Evolutionary conservation across 2,888 invertebrate genomes (phyloP), one percentile per base, ranked within the genome.

Genomic region (Watsonalla cultraria): DNA sequence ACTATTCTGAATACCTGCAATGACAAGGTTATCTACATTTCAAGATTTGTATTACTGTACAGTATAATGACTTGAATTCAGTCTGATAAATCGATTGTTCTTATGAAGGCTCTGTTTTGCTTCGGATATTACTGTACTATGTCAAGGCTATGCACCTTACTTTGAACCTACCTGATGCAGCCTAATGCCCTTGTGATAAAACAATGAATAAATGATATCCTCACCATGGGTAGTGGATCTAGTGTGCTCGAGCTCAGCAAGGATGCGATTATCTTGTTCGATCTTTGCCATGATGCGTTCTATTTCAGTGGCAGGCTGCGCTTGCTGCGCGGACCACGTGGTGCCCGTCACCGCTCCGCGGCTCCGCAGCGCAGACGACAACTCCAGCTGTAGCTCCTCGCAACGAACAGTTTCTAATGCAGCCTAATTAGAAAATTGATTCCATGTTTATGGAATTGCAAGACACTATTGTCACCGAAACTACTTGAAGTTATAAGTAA

Each of bases 281-380:
- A 98, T 96, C 92, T 97, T 97, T 68, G 97, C 97, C 96, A 98
- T 97, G 83, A 98, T 96, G 77, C 96, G 93, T 86, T 97, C 97
- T 81, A 97, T 97, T 91, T 97, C 97, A 46, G 94, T 93, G 61
- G 93, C 94, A 0, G 90, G 89, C 70, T 86, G 87, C 46, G 85
- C 78, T 75, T 92, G 76, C 80, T 78, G 70, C 69, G 80, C 68
- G 0, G 83, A 78, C 86, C 86, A 88, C 42, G 83, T 80, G 35
- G 78, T 77, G 46, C 76, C 75, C 48, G 84, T 80, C 66, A 91
- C 70, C 9, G 82, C 80, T 9, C 86, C 84, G 5, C 85, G 82
- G 11, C 91, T 84, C 64, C 84, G 90, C 72, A 95, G 89, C 56
- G 96, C 92, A 53, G 95, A 91, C 45, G 96, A 95, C 82, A 98